phyloP scores from a whole-genome alignment of 1,140 invertebrate species.

The Scaptomyza graminum region DNA sequence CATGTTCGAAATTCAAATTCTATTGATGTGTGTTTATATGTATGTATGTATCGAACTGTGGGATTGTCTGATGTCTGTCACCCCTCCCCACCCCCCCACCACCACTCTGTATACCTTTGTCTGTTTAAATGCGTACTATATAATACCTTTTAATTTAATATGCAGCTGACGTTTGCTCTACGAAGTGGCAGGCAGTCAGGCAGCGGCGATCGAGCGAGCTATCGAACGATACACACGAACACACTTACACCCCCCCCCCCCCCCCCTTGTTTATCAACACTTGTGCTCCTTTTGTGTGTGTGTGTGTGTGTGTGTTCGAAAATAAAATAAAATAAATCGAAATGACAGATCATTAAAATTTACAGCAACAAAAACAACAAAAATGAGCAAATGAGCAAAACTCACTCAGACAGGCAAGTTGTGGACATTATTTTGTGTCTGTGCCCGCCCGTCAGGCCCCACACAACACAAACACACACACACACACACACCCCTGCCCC shows the following conservation, averaged over 20 bases:
- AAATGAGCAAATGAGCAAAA: slow-evolving; percentile 25
- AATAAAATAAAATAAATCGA: slow-evolving; percentile 84
- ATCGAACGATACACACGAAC: no score
- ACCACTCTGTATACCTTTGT: neutral
- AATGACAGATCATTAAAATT: slow-evolving; percentile 83
- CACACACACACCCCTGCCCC: slow-evolving; percentile 1
- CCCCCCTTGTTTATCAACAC: neutral
- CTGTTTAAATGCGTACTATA: slow-evolving; percentile 55
- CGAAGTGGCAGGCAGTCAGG: slow-evolving; percentile 43
- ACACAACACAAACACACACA: slow-evolving; percentile 1
- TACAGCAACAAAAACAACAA: slow-evolving; percentile 64
- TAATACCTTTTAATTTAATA: slow-evolving; percentile 83
- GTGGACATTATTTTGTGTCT: slow-evolving; percentile 61
- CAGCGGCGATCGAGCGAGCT: slow-evolving; percentile 38
- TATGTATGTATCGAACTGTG: slow-evolving; percentile 64
- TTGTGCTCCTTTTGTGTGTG: slow-evolving; percentile 57
- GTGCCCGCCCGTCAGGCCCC: slow-evolving; percentile 21
- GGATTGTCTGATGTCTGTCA: slow-evolving; percentile 24
- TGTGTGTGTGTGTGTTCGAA: slow-evolving; percentile 55
- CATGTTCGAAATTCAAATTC: slow-evolving; percentile 71
- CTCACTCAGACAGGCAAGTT: slow-evolving; percentile 46
- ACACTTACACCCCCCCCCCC: neutral
- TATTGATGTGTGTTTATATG: slow-evolving; percentile 69
- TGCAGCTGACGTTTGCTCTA: slow-evolving; percentile 79
- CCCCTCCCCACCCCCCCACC: neutral